phyloP scores from a whole-genome alignment of 2,797 vertebrate species.

The Oreonectes daqikongensis region DNA sequence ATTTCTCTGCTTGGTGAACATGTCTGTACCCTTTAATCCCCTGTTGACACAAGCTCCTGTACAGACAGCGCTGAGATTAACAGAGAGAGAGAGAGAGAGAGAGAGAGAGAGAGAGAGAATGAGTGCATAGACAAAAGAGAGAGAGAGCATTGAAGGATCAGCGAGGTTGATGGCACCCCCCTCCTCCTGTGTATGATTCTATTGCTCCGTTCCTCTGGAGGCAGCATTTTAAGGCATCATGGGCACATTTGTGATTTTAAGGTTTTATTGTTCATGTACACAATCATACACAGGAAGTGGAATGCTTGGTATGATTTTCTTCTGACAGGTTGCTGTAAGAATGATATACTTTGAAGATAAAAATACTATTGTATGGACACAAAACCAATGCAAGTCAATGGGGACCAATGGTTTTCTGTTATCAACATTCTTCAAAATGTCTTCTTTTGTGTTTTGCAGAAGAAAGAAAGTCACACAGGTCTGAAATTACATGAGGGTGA shows the following conservation, averaged over 20 bases:
- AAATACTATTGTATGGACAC: too few relatives aligned
- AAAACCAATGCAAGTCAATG: too few relatives aligned
- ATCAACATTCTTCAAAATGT: too few relatives aligned
- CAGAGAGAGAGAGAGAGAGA: slow-evolving; percentile 55
- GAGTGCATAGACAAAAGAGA: slow-evolving; percentile 7
- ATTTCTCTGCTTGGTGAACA: slow-evolving; percentile 45
- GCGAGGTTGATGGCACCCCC: slow-evolving; percentile 3
- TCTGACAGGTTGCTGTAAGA: too few relatives aligned
- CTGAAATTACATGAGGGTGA: too few relatives aligned
- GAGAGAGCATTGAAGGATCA: slow-evolving; percentile 4
- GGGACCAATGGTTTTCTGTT: too few relatives aligned
- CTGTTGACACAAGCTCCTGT: slow-evolving; percentile 70
- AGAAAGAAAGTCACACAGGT: too few relatives aligned
- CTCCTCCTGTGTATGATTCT: slow-evolving; percentile 8
- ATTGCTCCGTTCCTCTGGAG: not conserved
- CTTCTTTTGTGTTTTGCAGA: too few relatives aligned
- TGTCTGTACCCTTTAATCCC: slow-evolving; percentile 68
- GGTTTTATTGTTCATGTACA: too few relatives aligned
- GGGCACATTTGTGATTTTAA: not conserved
- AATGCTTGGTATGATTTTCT: too few relatives aligned
- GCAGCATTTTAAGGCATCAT: not conserved
- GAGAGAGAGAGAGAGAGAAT: slow-evolving; percentile 9
- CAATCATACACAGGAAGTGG: too few relatives aligned
- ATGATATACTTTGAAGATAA: too few relatives aligned
- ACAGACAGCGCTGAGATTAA: slow-evolving; percentile 53